Conservation (phyloP, 2,888 invertebrate species). For the Drosophila siamana region DNA sequence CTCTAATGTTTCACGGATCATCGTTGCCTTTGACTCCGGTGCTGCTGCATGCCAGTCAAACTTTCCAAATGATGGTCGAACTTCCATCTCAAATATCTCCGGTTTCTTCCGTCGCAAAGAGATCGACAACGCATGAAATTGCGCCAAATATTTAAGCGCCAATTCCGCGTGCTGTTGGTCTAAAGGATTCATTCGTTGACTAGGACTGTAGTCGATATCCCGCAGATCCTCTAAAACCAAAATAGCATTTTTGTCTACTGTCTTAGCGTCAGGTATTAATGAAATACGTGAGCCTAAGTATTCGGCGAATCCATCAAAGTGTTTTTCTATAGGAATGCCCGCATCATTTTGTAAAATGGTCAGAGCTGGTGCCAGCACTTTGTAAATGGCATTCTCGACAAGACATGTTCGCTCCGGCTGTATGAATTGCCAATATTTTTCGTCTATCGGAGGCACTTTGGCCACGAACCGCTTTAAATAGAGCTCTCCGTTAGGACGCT, state of each 20-base stretch:
- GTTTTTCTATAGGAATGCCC: conserved; percentile 12
- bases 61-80: conserved; percentile 56
- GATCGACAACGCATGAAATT: conserved; percentile 63
- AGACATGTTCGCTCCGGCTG: conserved; percentile 66
- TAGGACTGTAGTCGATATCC: conserved; percentile 30
- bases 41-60: conserved; percentile 70
- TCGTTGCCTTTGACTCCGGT: conserved; percentile 56
- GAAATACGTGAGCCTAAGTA: conserved; percentile 64
- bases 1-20: conserved; percentile 60
- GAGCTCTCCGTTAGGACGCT: conserved; percentile 10
- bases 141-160: conserved; percentile 51
- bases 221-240: conserved; percentile 62
- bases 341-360: conserved; percentile 45
- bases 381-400: conserved; percentile 64
- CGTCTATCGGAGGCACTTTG: conserved; percentile 62
- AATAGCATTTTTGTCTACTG: conserved; percentile 61
- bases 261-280: conserved; percentile 2
- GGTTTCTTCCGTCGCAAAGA: conserved; percentile 51
- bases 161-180: conserved; percentile 54
- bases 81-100: conserved; percentile 31
- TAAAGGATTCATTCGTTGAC: conserved; percentile 46
- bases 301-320: conserved; percentile 58
- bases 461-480: conserved; percentile 46
- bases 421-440: conserved; percentile 63
- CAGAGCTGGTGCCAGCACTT: conserved; percentile 52